Conservation (phyloP, 2,797 vertebrate genomes). For the Enteromius thamalakanensis region DNA sequence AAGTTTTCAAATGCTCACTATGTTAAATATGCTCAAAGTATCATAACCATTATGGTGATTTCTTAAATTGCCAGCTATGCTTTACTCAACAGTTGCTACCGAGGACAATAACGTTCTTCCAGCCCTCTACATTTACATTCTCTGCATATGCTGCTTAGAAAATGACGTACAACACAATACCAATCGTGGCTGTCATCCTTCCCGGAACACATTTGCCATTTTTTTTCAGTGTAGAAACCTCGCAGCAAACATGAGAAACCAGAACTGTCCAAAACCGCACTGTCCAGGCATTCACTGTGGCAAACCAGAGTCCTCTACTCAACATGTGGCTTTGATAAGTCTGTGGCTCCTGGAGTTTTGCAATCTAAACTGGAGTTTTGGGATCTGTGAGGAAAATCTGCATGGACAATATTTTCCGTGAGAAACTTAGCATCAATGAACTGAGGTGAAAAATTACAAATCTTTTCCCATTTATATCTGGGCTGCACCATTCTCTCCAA, state of each 20-base stretch:
- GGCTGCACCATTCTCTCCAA: conserved; percentile 28
- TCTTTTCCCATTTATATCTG: conserved; percentile 36
- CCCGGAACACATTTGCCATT: conserved; percentile 3
- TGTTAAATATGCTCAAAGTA: conserved; percentile 13
- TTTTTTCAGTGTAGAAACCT: conserved; percentile 10
- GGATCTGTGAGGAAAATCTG: conserved; percentile 42
- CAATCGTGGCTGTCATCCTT: conserved; percentile 13
- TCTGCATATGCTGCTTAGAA: conserved; percentile 10
- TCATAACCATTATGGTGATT: conserved; percentile 15
- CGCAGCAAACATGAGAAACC: conserved; percentile 11
- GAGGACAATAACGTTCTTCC: not conserved
- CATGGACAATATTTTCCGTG: conserved; percentile 40
- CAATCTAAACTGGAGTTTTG: conserved; percentile 40
- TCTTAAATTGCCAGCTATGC: conserved; percentile 1
- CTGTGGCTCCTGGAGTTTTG: conserved; percentile 52
- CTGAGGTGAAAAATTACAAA: conserved; percentile 34
- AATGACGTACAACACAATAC: conserved; percentile 19
- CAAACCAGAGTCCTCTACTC: conserved; percentile 40
- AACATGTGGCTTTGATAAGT: conserved; percentile 58
- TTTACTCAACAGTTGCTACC: conserved; percentile 3
- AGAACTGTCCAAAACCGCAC: conserved; percentile 38
- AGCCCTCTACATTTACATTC: not conserved
- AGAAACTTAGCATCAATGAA: conserved; percentile 41
- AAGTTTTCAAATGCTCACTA: conserved; percentile 18
- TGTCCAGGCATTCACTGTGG: conserved; percentile 41